Conservation (phyloP, 2,797 vertebrate genomes). For the Mallotus villosus region DNA sequence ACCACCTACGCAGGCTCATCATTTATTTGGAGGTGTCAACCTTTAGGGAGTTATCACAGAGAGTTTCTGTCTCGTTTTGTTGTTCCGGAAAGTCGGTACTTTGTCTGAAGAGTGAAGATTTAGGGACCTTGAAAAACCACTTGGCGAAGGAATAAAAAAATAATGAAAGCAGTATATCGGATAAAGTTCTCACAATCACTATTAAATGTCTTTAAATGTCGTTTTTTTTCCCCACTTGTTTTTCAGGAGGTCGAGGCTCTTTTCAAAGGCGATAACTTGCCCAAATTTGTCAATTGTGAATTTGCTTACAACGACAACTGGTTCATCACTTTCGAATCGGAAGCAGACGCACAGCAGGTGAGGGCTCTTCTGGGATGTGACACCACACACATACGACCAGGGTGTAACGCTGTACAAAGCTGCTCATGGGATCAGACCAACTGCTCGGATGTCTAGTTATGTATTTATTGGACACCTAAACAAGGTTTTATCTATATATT, state of each 20-base stretch:
- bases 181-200: not conserved
- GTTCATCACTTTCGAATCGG: slow-evolving; percentile 99
- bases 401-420: too few species aligned
- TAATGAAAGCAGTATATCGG: too few species aligned
- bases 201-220: not conserved
- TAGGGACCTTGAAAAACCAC: not conserved
- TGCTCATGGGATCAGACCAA: too few species aligned
- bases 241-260: slow-evolving; percentile 94
- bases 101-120: not conserved
- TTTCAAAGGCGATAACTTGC: slow-evolving; percentile 94
- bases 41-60: too few species aligned
- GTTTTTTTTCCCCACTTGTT: not conserved
- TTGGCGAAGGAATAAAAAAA: too few species aligned
- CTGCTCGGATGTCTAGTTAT: too few species aligned
- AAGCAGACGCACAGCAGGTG: slow-evolving; percentile 98
- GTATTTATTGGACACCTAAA: too few species aligned
- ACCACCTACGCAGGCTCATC: too few species aligned
- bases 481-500: too few species aligned
- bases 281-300: slow-evolving; percentile 98
- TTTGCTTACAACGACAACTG: slow-evolving; percentile 99
- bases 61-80: not conserved
- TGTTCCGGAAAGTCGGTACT: not conserved
- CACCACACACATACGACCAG: too few species aligned
- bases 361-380: slow-evolving; percentile 4
- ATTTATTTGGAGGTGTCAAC: too few species aligned